Evolutionary conservation across 2,888 invertebrate species (phyloP).

Genomic region (Crocallis elinguaria): DNA sequence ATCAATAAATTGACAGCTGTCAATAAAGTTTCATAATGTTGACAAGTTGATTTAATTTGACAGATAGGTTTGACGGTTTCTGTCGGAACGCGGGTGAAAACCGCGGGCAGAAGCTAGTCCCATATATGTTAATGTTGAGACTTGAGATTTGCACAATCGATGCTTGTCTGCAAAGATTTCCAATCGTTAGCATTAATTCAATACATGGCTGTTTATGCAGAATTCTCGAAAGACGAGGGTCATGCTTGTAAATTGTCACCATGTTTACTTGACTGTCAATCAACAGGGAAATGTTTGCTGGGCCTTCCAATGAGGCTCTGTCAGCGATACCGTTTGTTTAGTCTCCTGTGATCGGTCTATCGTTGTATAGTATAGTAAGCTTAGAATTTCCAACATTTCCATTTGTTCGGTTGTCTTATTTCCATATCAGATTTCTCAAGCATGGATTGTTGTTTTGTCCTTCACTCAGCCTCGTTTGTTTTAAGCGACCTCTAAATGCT

Average conservation of each 20-base stretch:
- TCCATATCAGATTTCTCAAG: conserved; percentile 29
- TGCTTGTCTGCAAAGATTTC: conserved; percentile 23
- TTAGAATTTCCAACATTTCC: not conserved
- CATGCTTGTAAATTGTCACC: conserved; percentile 23
- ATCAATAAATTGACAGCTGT: too few species aligned
- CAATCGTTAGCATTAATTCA: conserved; percentile 36
- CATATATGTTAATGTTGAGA: conserved; percentile 12
- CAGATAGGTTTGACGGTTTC: too few species aligned
- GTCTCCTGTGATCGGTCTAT: conserved; percentile 6
- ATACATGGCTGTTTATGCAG: conserved; percentile 39
- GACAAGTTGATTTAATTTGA: too few species aligned
- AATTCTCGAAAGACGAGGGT: conserved; percentile 24
- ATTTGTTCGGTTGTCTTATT: conserved; percentile 9
- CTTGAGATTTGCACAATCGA: conserved; percentile 16
- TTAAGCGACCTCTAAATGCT: conserved; percentile 24
- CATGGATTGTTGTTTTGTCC: conserved; percentile 26
- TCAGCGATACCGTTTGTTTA: conserved; percentile 33
- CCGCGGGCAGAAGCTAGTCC: too few species aligned
- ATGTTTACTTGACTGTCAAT: conserved; percentile 29
- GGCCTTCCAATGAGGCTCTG: conserved; percentile 19
- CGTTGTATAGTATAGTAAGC: not conserved
- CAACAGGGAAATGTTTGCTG: conserved; percentile 38
- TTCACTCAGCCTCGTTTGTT: conserved; percentile 27
- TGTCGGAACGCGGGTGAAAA: too few species aligned
- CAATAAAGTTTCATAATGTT: too few species aligned